phyloP scores from a whole-genome alignment of 2,888 invertebrate genomes.

The Acleris literana region DNA sequence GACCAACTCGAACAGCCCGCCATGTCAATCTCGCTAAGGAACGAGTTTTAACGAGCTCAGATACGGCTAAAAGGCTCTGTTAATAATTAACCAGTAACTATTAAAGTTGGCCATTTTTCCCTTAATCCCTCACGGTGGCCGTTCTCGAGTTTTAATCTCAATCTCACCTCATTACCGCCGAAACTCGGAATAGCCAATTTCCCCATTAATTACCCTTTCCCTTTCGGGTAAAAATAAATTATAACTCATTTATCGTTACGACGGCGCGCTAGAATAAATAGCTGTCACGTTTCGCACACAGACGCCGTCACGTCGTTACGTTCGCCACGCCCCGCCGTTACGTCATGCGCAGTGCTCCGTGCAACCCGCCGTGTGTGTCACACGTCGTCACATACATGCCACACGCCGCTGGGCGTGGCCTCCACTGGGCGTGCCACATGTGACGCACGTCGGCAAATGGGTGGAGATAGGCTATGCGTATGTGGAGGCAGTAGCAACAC shows the following conservation, averaged over 20 bases:
- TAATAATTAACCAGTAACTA: constrained; percentile 49
- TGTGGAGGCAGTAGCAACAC: constrained; percentile 43
- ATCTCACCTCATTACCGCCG: constrained; percentile 81
- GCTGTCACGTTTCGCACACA: constrained; percentile 67
- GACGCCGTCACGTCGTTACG: constrained; percentile 50
- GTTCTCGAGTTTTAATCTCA: constrained; percentile 77
- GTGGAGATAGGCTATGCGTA: constrained; percentile 52
- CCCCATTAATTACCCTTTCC: constrained; percentile 81
- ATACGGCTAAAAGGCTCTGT: constrained; percentile 16
- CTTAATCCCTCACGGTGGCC: constrained; percentile 74
- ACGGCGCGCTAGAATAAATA: constrained; percentile 67
- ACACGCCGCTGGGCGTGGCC: constrained; percentile 62
- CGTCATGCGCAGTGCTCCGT: constrained; percentile 43
- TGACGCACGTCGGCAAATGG: constrained; percentile 53
- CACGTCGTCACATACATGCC: constrained; percentile 52
- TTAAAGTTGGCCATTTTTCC: constrained; percentile 56
- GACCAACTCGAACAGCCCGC: constrained; percentile 5
- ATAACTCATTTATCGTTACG: constrained; percentile 80
- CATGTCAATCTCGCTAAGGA: constrained; percentile 27
- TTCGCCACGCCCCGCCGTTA: constrained; percentile 49
- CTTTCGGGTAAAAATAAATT: constrained; percentile 82
- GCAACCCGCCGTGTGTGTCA: constrained; percentile 27
- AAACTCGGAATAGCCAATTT: constrained; percentile 82
- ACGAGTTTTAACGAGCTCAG: constrained; percentile 22
- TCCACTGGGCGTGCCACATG: constrained; percentile 65